Evolutionary conservation across 2,888 invertebrate species (phyloP).

Genomic region (Teleiodes luculella): DNA sequence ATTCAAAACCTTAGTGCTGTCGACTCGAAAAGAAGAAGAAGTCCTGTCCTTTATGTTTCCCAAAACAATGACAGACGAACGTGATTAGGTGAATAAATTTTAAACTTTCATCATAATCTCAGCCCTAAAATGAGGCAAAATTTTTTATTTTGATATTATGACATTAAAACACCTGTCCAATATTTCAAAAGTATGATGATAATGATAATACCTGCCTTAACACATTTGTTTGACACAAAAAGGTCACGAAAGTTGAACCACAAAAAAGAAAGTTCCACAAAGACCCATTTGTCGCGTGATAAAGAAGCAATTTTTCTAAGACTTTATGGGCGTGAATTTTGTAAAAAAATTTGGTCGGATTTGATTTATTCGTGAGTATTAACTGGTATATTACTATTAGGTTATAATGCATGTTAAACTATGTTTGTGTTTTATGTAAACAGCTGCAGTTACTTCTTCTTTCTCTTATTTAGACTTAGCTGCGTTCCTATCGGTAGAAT

Average conservation of each 20-base stretch:
- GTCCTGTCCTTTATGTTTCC: no score
- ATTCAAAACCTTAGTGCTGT: no score
- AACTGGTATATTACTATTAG: no score
- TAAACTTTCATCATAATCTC: background rate
- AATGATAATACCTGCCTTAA: conserved; percentile 3
- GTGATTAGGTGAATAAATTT: background rate
- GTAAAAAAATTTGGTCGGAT: background rate
- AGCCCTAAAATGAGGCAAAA: background rate
- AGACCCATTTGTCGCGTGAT: conserved; percentile 8
- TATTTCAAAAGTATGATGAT: background rate
- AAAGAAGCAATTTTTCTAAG: conserved; percentile 1
- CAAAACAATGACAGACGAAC: no score
- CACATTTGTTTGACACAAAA: conserved; percentile 6
- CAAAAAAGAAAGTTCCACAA: background rate
- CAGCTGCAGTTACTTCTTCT: no score
- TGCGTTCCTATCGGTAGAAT: no score
- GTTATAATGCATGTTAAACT: no score
- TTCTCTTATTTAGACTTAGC: no score
- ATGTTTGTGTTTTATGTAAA: no score
- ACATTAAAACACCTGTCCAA: no score
- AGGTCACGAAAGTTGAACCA: background rate
- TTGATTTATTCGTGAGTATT: conserved; percentile 15
- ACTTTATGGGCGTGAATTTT: background rate
- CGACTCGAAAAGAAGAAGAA: no score
- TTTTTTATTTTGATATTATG: no score